Evolutionary conservation across 2,113 vertebrate genomes (phyloP).

Genomic region (Neogale vison): DNA sequence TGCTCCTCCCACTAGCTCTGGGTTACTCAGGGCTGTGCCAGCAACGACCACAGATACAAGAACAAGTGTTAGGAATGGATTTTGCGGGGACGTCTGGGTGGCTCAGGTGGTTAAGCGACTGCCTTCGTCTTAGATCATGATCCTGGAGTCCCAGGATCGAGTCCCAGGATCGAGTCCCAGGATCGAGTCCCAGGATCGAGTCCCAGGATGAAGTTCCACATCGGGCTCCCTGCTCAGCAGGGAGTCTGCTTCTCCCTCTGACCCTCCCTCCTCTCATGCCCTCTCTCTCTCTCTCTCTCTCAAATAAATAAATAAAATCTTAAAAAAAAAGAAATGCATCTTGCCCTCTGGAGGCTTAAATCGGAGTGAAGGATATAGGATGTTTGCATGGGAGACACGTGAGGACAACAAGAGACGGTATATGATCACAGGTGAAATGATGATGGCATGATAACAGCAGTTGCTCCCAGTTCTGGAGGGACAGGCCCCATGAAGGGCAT

Average conservation of each 20-base stretch:
- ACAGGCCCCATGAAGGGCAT: neutral
- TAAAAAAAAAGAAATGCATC: neutral
- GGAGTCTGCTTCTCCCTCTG: no score
- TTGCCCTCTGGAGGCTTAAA: neutral
- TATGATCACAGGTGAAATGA: neutral
- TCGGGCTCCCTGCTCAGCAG: no score
- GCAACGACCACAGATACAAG: neutral
- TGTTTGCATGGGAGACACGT: neutral
- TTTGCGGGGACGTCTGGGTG: neutral
- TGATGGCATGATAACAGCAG: neutral
- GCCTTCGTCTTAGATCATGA: no score
- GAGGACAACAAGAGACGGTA: neutral
- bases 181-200: no score
- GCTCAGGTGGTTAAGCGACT: no score
- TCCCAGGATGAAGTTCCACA: no score
- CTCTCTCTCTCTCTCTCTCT: no score
- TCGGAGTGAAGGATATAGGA: neutral
- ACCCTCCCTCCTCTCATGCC: no score
- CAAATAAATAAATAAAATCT: no score
- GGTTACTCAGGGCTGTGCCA: neutral
- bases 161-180: no score
- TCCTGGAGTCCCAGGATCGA: no score
- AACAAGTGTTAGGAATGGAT: neutral
- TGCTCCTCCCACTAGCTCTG: neutral
- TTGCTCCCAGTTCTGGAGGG: neutral